phyloP scores from a whole-genome alignment of 2,888 invertebrate genomes.

The Brachyptera putata region DNA sequence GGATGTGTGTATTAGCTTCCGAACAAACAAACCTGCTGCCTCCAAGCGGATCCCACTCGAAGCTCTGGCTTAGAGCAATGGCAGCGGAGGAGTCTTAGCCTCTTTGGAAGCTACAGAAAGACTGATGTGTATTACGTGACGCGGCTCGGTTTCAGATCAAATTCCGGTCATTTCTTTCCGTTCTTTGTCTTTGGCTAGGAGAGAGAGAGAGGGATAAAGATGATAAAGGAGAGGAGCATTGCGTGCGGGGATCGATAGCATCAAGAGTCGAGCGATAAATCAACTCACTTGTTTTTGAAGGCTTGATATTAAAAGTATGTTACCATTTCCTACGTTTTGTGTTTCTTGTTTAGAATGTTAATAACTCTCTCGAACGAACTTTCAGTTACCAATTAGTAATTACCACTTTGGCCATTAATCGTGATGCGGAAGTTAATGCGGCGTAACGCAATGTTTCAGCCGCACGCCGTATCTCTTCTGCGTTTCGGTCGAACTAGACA shows the following conservation, averaged over 20 bases:
- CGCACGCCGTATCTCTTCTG: no score
- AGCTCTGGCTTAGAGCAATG: not conserved
- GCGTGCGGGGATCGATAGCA: conserved; percentile 2
- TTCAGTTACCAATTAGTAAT: no score
- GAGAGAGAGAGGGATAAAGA: conserved; percentile 1
- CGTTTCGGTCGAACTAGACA: no score
- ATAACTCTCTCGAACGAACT: no score
- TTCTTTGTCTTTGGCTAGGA: conserved; percentile 3
- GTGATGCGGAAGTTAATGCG: no score
- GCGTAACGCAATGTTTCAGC: no score
- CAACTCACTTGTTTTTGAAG: not conserved
- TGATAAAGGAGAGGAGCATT: conserved; percentile 13
- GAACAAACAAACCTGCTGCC: not conserved
- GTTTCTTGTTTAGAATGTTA: not conserved
- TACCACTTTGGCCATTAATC: no score
- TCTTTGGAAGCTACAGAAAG: conserved; percentile 19
- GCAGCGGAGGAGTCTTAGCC: not conserved
- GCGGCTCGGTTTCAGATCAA: conserved; percentile 10
- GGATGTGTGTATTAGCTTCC: conserved; percentile 2
- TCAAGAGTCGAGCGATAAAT: not conserved
- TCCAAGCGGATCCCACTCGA: not conserved
- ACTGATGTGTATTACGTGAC: conserved; percentile 26
- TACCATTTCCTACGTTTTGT: not conserved
- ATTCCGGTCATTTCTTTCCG: conserved; percentile 8
- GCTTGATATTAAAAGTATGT: not conserved